Evolutionary conservation across 2,888 invertebrate genomes (phyloP), one percentile per base, ranked within the genome.

Genomic region (Lacanobia oleracea): DNA sequence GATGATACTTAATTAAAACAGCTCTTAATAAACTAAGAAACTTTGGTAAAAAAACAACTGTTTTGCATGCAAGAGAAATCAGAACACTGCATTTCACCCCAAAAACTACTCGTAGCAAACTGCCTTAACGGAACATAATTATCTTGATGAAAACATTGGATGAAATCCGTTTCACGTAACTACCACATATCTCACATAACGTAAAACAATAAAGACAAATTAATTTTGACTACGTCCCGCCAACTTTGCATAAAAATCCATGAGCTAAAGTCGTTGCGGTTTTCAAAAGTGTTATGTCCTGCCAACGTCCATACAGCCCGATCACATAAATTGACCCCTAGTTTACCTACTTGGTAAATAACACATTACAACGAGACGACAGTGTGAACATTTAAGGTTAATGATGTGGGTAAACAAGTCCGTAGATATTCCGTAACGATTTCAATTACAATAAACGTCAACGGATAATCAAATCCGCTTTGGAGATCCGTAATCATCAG

Each of bases 21-120:
- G 14, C 43, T 14, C 14, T 43, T 14, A 43, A 7, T 48, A 48
- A 48, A 48, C 48, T 14, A 16, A 43, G 16, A 43, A 1, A 43
- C 43, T 43, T 43, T 9, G 14, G 43, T 14, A 14, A 14, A 43
- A 14, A 43, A 43, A 43, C 16, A 40, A 40, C 40, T 77, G 72
- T 57, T 79, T 78, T 57, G 66, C 72, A 33, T 67, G 60, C 51
- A 68, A 62, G 69, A 83, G 82, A 85, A 86, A 84, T 82, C 80
- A 68, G 72, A 74, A 67, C 77, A 69, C 18, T 48, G 59, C 51
- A 61, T 74, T 69, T 63, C 65, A 37, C 53, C 33, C 61, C 40
- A 80, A 80, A 66, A 75, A 68, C 56, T 60, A n/a, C n/a, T n/a
- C n/a, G n/a, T n/a, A 51, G 67, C 43, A 66, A 75, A 68, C 56